Percentiles rank a stretch among this genome's conserved stretches.
Conservation (phyloP, 2,888 invertebrate genomes). For the Drosophila putrida region DNA sequence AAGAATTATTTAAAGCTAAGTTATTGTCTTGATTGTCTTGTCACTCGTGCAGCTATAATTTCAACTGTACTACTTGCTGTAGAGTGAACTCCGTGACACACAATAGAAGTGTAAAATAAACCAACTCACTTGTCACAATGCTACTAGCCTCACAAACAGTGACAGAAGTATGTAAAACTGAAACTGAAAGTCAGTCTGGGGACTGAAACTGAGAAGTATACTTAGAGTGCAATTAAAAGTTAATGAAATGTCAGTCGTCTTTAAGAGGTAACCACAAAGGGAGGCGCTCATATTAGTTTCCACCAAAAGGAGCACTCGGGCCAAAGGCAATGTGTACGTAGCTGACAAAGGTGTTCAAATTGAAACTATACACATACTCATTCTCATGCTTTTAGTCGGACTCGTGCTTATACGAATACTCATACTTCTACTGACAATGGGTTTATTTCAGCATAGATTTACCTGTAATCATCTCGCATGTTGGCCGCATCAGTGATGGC, state of each 20-base stretch:
- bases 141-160: conserved; percentile 39
- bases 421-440: conserved; percentile 9
- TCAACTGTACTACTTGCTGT: not conserved
- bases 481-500: conserved; percentile 81
- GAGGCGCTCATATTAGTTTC: conserved; percentile 58
- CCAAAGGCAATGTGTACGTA: conserved; percentile 25
- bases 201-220: conserved; percentile 1
- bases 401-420: not conserved
- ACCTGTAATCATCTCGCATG: conserved; percentile 83
- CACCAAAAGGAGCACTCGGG: conserved; percentile 47
- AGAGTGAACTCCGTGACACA: conserved; percentile 1
- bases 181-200: not conserved
- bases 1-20: not conserved
- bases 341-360: conserved; percentile 43
- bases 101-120: conserved; percentile 19
- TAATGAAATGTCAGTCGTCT: conserved; percentile 65
- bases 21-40: not conserved
- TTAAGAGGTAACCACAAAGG: conserved; percentile 18
- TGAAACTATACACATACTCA: conserved; percentile 23
- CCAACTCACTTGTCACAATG: conserved; percentile 49
- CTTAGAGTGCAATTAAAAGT: conserved; percentile 43
- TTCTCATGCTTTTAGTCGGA: not conserved
- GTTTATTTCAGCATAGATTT: conserved; percentile 27
- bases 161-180: conserved; percentile 28
- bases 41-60: not conserved